phyloP scores from a whole-genome alignment of 2,888 invertebrate species.

The Orthosia cruda region DNA sequence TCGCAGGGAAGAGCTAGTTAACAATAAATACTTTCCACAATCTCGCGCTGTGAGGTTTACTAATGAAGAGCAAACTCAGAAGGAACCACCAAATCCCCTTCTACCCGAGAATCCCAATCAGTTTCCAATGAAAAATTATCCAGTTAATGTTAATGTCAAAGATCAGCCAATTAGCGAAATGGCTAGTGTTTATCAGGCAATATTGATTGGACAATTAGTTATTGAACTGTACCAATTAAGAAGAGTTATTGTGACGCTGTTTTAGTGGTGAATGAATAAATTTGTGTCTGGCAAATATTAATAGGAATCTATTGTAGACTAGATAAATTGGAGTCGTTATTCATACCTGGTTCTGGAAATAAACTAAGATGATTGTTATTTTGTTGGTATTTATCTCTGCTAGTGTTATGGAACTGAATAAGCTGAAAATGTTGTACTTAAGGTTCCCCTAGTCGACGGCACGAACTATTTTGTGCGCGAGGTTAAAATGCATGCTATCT shows the following conservation, averaged over 20 bases:
- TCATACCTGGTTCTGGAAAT: background rate
- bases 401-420: too few relatives aligned
- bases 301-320: background rate
- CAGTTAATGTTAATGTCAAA: constrained; percentile 21
- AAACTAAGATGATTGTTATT: background rate
- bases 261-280: constrained; percentile 2
- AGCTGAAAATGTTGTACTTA: too few relatives aligned
- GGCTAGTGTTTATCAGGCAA: constrained; percentile 18
- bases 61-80: background rate
- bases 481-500: too few relatives aligned
- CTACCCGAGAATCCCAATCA: background rate
- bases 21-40: too few relatives aligned
- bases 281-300: constrained; percentile 1
- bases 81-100: constrained; percentile 4
- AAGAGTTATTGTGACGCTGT: constrained; percentile 13
- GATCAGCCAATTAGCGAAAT: constrained; percentile 34
- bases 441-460: too few relatives aligned
- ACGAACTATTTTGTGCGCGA: too few relatives aligned
- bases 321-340: background rate
- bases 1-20: too few relatives aligned
- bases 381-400: too few relatives aligned
- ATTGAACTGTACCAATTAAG: constrained; percentile 34
- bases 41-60: too few relatives aligned
- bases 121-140: constrained; percentile 16
- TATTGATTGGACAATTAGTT: constrained; percentile 28